These are phyloP conservation scores for Chelonus formosanus DNA, from an alignment of 2,888 invertebrate species.

Conservation along the genomic window DNA sequence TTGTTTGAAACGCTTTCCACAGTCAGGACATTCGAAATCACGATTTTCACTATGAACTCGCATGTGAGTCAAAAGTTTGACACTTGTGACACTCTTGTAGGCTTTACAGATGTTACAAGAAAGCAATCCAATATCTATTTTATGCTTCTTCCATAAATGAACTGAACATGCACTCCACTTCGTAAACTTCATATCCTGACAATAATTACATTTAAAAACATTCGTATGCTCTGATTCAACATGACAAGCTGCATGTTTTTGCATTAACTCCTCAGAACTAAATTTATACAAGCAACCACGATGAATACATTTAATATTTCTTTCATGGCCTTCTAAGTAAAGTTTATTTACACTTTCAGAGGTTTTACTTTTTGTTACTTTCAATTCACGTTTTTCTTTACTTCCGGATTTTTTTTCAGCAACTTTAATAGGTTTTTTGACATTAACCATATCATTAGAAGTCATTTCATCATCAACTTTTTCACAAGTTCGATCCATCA, in stretches of 20 bases:
- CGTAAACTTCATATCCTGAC: constrained; percentile 66
- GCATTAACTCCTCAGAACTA: constrained; percentile 56
- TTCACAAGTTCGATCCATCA: constrained; percentile 48
- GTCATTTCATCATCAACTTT: constrained; percentile 40
- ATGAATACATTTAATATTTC: constrained; percentile 66
- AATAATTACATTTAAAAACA: constrained; percentile 68
- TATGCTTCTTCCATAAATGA: constrained; percentile 77
- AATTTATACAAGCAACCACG: constrained; percentile 70
- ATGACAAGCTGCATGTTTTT: constrained; percentile 69
- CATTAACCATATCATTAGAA: background rate
- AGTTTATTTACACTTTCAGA: constrained; percentile 49
- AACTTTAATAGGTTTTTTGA: constrained; percentile 13
- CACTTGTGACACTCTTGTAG: constrained; percentile 69
- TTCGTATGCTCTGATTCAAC: constrained; percentile 51
- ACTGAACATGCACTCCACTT: constrained; percentile 74
- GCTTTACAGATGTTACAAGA: constrained; percentile 69
- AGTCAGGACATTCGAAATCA: constrained; percentile 67
- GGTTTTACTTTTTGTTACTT: constrained; percentile 43
- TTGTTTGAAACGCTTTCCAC: constrained; percentile 73
- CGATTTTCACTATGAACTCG: constrained; percentile 69
- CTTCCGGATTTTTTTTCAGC: constrained; percentile 26
- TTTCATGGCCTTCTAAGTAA: constrained; percentile 49
- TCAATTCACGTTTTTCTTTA: constrained; percentile 41
- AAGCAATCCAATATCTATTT: constrained; percentile 70
- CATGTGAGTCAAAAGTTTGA: constrained; percentile 72